phyloP scores from a whole-genome alignment of 2,113 vertebrate species.

The Xiphias gladius region DNA sequence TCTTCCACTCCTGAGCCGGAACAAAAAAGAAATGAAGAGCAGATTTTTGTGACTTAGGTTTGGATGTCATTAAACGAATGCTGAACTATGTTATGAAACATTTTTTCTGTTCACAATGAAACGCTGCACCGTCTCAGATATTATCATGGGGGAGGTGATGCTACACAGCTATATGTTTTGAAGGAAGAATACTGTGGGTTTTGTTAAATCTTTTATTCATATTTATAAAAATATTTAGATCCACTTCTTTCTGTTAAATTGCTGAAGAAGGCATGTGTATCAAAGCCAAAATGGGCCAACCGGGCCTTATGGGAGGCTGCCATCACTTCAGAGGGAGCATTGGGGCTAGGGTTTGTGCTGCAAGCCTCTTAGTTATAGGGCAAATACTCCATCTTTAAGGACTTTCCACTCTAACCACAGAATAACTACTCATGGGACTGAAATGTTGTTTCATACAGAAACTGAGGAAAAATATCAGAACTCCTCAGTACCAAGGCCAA shows the following conservation, averaged over 20 bases:
- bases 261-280: constrained; percentile 29
- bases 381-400: constrained; percentile 62
- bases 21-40: constrained; percentile 59
- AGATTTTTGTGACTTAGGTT: constrained; percentile 54
- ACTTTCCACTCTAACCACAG: constrained; percentile 56
- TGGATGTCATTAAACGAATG: constrained; percentile 48
- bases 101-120: constrained; percentile 45
- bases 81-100: constrained; percentile 13
- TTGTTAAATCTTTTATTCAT: constrained; percentile 63
- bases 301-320: constrained; percentile 15
- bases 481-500: constrained; percentile 50
- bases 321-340: constrained; percentile 36
- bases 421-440: constrained; percentile 51
- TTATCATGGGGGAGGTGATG: constrained; percentile 42
- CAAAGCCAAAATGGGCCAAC: constrained; percentile 27
- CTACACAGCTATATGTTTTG: constrained; percentile 26
- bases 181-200: constrained; percentile 47
- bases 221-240: constrained; percentile 58
- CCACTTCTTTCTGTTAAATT: constrained; percentile 39
- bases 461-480: constrained; percentile 28
- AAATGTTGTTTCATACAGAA: constrained; percentile 60
- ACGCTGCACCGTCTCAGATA: constrained; percentile 51
- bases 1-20: constrained; percentile 41
- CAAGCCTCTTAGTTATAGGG: constrained; percentile 53
- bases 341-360: constrained; percentile 24